These are phyloP conservation scores for Ichneumon xanthorius DNA, from an alignment of 2,888 invertebrate species.

Conservation along the genomic window DNA sequence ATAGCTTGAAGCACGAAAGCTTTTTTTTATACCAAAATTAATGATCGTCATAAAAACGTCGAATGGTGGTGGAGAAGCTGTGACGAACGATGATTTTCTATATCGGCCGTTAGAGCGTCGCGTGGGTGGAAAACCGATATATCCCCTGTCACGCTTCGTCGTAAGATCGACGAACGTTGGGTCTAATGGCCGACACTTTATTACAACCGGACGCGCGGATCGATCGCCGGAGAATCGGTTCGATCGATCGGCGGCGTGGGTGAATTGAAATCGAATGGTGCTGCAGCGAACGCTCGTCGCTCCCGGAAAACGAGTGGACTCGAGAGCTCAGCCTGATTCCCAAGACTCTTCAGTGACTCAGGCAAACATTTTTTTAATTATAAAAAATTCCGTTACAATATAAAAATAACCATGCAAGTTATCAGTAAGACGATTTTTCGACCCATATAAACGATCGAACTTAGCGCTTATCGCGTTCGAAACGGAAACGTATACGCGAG, in stretches of 20 bases:
- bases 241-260: constrained; percentile 62
- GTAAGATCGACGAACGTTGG: constrained; percentile 24
- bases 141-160: constrained; percentile 3
- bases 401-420: not conserved
- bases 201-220: constrained; percentile 53
- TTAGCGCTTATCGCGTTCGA: constrained; percentile 14
- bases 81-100: not conserved
- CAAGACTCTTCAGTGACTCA: constrained; percentile 9
- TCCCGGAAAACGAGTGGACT: not conserved
- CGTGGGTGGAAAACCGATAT: constrained; percentile 59
- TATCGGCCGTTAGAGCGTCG: not conserved
- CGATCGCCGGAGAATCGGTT: constrained; percentile 36
- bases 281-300: not conserved
- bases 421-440: not conserved
- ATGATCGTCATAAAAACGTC: not conserved
- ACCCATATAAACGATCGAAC: constrained; percentile 7
- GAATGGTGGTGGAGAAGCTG: not conserved
- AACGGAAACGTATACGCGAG: constrained; percentile 12
- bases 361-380: not conserved
- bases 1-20: not conserved
- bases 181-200: constrained; percentile 39
- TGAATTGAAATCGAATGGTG: constrained; percentile 55
- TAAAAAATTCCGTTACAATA: not conserved
- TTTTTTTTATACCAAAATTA: not conserved
- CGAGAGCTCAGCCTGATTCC: not conserved